phyloP scores from a whole-genome alignment of 1,140 invertebrate genomes.

The Trigoniulus corallinus region DNA sequence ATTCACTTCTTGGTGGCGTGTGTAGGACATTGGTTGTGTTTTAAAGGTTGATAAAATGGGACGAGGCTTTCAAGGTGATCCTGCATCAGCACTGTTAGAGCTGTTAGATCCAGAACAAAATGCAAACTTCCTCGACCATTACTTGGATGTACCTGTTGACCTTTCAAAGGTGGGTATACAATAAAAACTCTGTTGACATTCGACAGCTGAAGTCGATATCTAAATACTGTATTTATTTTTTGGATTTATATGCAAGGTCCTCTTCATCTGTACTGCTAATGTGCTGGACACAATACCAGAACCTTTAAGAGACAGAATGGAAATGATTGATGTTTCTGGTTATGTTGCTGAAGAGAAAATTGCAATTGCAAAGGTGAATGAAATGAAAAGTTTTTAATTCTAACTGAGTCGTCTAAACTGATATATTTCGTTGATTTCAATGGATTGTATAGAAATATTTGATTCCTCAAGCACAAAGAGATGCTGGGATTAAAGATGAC shows the following conservation, averaged over 20 bases:
- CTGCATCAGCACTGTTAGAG: conserved; percentile 87
- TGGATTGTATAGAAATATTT: conserved; percentile 55
- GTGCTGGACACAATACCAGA: conserved; percentile 92
- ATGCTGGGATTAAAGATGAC: conserved; percentile 54
- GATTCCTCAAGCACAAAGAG: conserved; percentile 64
- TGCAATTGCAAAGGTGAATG: conserved; percentile 56
- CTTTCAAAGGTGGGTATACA: conserved; percentile 56
- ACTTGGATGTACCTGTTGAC: conserved; percentile 92
- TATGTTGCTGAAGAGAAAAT: conserved; percentile 98
- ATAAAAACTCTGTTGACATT: no score
- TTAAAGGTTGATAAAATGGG: conserved; percentile 38
- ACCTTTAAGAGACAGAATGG: conserved; percentile 92
- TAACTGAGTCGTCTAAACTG: not conserved
- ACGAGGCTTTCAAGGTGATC: conserved; percentile 86
- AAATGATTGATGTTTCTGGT: conserved; percentile 97
- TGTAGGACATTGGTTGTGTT: conserved; percentile 8
- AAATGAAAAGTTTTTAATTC: not conserved
- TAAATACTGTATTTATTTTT: not conserved
- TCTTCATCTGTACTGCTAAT: conserved; percentile 99
- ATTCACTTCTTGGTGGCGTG: conserved; percentile 2
- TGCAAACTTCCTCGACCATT: conserved; percentile 93
- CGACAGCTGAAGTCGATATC: no score
- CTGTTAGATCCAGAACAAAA: conserved; percentile 98
- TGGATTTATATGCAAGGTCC: conserved; percentile 28
- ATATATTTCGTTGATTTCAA: not conserved